Conservation (phyloP, 2,888 invertebrate genomes). For the Siphlonurus alternatus region DNA sequence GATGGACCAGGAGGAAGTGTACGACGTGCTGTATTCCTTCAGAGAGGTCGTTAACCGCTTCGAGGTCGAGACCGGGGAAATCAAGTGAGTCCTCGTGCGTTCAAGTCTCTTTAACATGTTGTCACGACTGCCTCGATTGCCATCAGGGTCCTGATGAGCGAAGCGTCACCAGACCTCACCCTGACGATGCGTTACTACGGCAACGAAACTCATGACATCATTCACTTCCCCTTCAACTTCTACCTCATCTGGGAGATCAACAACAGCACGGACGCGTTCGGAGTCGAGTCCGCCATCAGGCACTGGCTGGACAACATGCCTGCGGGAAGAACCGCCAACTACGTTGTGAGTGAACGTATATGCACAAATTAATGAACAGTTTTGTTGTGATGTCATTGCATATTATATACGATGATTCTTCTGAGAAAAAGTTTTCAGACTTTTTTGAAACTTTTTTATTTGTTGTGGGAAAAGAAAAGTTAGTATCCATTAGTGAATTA, state of each 20-base stretch:
- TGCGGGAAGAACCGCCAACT: slow-evolving; percentile 37
- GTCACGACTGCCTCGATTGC: neutral
- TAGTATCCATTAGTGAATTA: no score
- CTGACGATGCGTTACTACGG: slow-evolving; percentile 48
- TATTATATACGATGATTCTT: no score
- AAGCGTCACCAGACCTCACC: slow-evolving; percentile 46
- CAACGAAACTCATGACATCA: slow-evolving; percentile 33
- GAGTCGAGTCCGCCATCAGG: slow-evolving; percentile 37
- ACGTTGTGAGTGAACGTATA: slow-evolving; percentile 36
- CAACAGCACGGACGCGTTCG: slow-evolving; percentile 34
- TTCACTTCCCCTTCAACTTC: slow-evolving; percentile 68
- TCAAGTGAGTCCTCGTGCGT: slow-evolving; percentile 10
- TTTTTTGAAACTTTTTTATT: neutral
- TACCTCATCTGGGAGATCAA: slow-evolving; percentile 39
- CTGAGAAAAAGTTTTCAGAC: neutral
- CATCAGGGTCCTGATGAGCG: slow-evolving; percentile 52
- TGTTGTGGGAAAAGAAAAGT: no score
- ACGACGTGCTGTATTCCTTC: slow-evolving; percentile 9
- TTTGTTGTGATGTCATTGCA: no score
- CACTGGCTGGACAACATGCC: slow-evolving; percentile 45
- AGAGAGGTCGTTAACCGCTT: slow-evolving; percentile 14
- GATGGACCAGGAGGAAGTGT: slow-evolving; percentile 34
- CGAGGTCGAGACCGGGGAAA: slow-evolving; percentile 14
- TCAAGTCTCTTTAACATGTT: neutral
- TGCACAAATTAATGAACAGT: no score